Evolutionary conservation across 2,888 invertebrate species (phyloP), one percentile per base, ranked within the genome.

Genomic region (Cecidostiba fungosa): DNA sequence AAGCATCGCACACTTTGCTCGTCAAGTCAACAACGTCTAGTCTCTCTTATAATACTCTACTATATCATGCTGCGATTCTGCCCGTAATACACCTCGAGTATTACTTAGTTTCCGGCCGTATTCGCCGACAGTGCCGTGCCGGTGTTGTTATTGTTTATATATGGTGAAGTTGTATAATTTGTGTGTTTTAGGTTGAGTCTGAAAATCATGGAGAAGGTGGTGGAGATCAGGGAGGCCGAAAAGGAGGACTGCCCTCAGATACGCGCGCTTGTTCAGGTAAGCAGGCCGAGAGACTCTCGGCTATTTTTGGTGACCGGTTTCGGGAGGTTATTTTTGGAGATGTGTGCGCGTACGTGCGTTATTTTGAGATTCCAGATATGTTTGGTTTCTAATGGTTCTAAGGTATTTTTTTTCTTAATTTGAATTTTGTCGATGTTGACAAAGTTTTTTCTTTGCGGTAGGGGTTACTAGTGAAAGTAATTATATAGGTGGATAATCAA

Each of bases 211-310:
- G 86, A 87, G 89, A 88, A 88, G 50, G 77, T 87, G 72, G 77
- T 90, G 78, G 85, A 86, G 66, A 89, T 92, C 74, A 89, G 92
- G 14, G 89, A 89, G 79, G 91, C 91, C 5, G 88, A 82, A 50
- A 88, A 89, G 29, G 90, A 91, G 82, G 92, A 92, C 87, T 92
- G 92, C 80, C 79, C 83, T 76, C 85, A 87, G 62, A 90, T 92
- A 62, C 88, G 87, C 59, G 59, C 70, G n/a, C 88, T 92, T 19
- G 91, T 92, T 86, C 91, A 92, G 88, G 92, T 91, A 89, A 84
- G 14, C 14, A 12, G 0, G 26, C 12, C 23, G 4, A 32, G 50
- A 36, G 14, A 8, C 26, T n/a, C 3, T n/a, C 3, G 39, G 54
- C 16, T 70, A 77, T 70, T 54, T 70, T 72, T 72, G 23, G 39